Evolutionary conservation across 2,797 vertebrate species (phyloP), one percentile per base, ranked within the genome.

Genomic region (Streptopelia turtur): DNA sequence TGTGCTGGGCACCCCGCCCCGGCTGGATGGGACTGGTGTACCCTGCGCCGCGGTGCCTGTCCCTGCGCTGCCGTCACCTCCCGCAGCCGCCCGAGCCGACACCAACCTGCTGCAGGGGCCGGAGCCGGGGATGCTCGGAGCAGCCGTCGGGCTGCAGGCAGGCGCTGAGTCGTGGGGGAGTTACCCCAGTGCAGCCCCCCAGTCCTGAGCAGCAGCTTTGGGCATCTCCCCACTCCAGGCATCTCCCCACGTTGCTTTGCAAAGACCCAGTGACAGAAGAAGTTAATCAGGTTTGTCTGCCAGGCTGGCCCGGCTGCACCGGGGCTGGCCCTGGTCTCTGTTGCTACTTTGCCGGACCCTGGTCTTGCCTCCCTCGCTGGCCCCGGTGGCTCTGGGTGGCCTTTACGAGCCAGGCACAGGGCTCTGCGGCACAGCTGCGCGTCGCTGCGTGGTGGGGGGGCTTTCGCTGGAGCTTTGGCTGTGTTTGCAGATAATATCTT

Each of bases 201-300:
- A 57, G 28, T 24, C 69, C 64, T 37, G 41, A 35, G 60, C 72
- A 69, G 28, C 59, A 63, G 55, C 47, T 53, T 10, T 45, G 82
- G 33, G 7, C 61, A 66, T 18, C 49, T 23, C 41, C 45, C 7
- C 4, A 4, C 43, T 27, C 27, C 3, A 1, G 45, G 59, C 66
- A 76, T 10, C 45, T 37, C 25, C 43, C 10, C 3, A 1, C 5
- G 1, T 2, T 30, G n/a, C 45, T 68, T 43, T 65, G 66, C 78
- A 68, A 17, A 11, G 39, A 31, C 2, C 4, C 0, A 0, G 4
- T 7, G 10, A 0, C 2, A 14, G 21, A 9, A 33, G 43, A 35
- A 4, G 8, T 23, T 49, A 8, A 35, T 23, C 9, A 30, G 35
- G 41, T 47, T n/a, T 7, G 0, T 7, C 20, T 27, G 35, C 27